phyloP scores from a whole-genome alignment of 2,113 vertebrate genomes.

The Gnathonemus longibarbis region DNA sequence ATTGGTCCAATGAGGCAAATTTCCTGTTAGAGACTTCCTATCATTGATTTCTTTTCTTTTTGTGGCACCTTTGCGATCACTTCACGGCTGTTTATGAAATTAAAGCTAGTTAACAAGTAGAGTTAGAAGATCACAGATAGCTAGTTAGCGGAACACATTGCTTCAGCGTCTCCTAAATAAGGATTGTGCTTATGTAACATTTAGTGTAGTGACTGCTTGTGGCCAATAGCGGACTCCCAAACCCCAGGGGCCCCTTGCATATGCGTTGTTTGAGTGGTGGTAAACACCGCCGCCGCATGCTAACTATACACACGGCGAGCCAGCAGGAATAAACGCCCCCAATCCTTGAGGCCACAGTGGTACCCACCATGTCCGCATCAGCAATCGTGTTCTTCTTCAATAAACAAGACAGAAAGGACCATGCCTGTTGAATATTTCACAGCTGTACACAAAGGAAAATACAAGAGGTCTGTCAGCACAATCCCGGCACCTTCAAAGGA shows the following conservation, averaged over 20 bases:
- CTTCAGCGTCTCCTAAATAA: neutral
- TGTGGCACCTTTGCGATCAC: neutral
- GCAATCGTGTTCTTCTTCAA: neutral
- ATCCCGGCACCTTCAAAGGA: neutral
- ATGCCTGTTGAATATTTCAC: neutral
- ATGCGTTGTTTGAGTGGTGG: neutral
- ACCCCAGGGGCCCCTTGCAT: neutral
- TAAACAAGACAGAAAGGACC: slow-evolving; percentile 1
- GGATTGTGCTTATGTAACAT: neutral
- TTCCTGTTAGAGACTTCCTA: neutral
- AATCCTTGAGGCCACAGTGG: neutral
- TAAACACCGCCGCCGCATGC: neutral
- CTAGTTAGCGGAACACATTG: neutral
- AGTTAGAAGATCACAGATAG: neutral
- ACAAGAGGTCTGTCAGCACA: neutral
- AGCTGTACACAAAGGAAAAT: neutral
- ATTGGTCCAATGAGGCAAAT: neutral
- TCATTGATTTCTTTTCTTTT: neutral
- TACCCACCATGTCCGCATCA: neutral
- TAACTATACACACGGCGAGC: neutral
- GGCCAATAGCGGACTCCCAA: neutral
- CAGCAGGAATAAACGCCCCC: neutral
- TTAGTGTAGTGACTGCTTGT: neutral
- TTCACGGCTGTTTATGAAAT: neutral
- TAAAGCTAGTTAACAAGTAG: neutral